Evolutionary conservation across 37 sponge, comb jelly and placozoan species (phyloP), one percentile per base, ranked within the genome.

Genomic region (Chondrosia reniformis): DNA sequence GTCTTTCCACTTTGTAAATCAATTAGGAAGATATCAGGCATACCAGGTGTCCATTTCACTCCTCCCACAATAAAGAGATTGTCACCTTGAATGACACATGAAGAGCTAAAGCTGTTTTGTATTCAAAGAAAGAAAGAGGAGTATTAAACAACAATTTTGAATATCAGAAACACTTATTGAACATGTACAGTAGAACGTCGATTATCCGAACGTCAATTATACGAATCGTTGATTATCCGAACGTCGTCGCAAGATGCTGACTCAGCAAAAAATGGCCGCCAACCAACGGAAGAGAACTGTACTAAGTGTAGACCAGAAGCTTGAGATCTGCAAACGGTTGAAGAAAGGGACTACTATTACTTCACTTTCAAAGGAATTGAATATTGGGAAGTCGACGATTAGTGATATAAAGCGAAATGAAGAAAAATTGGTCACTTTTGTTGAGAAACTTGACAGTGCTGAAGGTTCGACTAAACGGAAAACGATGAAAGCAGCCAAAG

Each of bases 391-490:
- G 36, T 63, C 76, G 39, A 88, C 89, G 27, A 75, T 88, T 22
- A 46, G 82, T 24, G 81, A 80, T 52, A 80, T 88, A 1, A 88
- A 80, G 72, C 83, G 66, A n/a, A 79, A 79, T 55, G 80, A 80
- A 76, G 72, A 72, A 46, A 80, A 84, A 55, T 37, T 89, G 66
- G 44, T 46, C 49, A 32, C 28, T 25, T 84, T 76, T 76, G 72
- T 69, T 6, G 44, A 40, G 44, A 69, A 69, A 25, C 43, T 69
- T 25, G 39, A 66, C 36, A 40, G 44, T 1, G 72, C 43, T 69
- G 72, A 69, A 69, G 72, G 24, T 69, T 69, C 36, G 9, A 4
- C 43, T 19, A 81, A 69, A 42, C 34, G 34, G 52, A 59, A 45
- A 44, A 75, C 74, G 40, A 80, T 84, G 77, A 85, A 80, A 69